A percentile compares a stretch with the other conserved stretches of the same genome.
Conservation (phyloP, 2,797 vertebrate species). For the Sebastes steindachneri region DNA sequence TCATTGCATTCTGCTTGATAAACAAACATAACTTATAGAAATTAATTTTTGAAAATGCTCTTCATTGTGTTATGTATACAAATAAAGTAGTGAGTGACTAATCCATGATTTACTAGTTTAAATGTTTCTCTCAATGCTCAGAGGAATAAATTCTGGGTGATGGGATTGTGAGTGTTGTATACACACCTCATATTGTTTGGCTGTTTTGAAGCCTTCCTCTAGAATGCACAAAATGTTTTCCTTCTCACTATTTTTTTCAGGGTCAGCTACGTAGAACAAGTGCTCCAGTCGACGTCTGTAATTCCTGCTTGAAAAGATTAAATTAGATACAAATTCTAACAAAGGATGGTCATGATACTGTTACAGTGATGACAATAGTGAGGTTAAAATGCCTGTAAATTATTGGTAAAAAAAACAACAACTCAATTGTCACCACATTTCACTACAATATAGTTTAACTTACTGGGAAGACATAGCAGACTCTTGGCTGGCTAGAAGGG, state of each 20-base stretch:
- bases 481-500: constrained; percentile 76
- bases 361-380: not conserved
- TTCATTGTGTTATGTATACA: not conserved
- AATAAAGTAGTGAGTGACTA: not conserved
- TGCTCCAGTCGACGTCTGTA: constrained; percentile 84
- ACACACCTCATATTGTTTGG: constrained; percentile 74
- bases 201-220: constrained; percentile 85
- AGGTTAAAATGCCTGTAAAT: not conserved
- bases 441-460: constrained; percentile 42
- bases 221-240: constrained; percentile 83
- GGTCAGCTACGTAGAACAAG: constrained; percentile 86
- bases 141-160: not conserved
- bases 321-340: not conserved
- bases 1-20: constrained; percentile 4
- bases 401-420: not conserved
- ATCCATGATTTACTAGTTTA: not conserved
- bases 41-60: not conserved
- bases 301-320: constrained; percentile 68
- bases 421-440: not conserved
- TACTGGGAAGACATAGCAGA: constrained; percentile 64
- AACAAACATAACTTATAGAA: not conserved
- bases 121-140: not conserved
- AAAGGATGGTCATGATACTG: not conserved
- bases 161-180: not conserved
- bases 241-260: constrained; percentile 74